These are phyloP conservation scores for Axea sp. DNA, from an alignment of 2,888 invertebrate species.

Conservation along the genomic window DNA sequence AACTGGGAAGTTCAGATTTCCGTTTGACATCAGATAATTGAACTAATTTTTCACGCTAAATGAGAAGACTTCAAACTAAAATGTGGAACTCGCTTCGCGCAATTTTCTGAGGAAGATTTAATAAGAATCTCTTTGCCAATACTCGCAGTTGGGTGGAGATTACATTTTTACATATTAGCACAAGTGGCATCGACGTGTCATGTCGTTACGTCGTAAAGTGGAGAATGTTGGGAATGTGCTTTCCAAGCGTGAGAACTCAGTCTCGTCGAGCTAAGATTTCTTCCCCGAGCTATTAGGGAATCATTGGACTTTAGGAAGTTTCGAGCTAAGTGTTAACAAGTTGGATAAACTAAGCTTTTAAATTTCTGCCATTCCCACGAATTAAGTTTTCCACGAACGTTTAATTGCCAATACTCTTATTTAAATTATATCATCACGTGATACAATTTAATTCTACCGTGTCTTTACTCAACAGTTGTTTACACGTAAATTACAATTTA, in stretches of 20 bases:
- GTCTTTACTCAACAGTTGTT: not conserved
- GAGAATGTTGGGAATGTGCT: conserved; percentile 61
- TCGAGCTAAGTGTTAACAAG: conserved; percentile 50
- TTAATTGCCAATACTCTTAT: conserved; percentile 37
- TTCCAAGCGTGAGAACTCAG: conserved; percentile 72
- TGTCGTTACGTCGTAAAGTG: conserved; percentile 53
- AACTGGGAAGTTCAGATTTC: too few relatives aligned
- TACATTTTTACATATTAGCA: conserved; percentile 46
- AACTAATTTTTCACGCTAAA: too few relatives aligned
- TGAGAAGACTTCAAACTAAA: too few relatives aligned
- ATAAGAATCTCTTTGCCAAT: conserved; percentile 29
- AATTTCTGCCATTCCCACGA: conserved; percentile 22
- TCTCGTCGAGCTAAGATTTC: conserved; percentile 68
- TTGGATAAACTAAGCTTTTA: conserved; percentile 53
- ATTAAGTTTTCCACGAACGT: conserved; percentile 25
- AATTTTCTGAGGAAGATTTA: too few relatives aligned
- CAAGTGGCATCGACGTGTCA: conserved; percentile 52
- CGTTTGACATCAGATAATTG: too few relatives aligned
- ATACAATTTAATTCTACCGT: conserved; percentile 13
- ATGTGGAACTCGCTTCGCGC: too few relatives aligned
- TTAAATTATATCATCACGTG: conserved; percentile 29
- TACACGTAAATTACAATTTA: not conserved
- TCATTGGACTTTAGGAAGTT: conserved; percentile 73
- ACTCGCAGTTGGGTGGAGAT: conserved; percentile 9
- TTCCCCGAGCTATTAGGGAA: conserved; percentile 77